Conservation (phyloP, 2,797 vertebrate genomes). For the Garrulus glandarius region DNA sequence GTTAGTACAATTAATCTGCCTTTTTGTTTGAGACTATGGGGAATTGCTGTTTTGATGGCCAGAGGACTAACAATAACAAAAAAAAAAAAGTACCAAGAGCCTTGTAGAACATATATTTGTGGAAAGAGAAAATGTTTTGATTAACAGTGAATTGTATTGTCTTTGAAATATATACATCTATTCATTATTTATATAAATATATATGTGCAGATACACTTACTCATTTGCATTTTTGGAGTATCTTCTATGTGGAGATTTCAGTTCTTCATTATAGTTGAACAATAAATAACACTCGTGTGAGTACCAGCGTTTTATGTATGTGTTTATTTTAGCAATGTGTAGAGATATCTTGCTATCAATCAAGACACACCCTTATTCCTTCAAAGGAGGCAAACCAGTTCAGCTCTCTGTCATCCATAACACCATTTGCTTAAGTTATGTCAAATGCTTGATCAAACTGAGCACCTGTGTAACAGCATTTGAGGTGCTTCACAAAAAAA, state of each 20-base stretch:
- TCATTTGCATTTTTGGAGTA: neutral
- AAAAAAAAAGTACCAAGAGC: neutral
- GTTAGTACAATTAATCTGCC: neutral
- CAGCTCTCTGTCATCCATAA: neutral
- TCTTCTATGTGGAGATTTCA: neutral
- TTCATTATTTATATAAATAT: neutral
- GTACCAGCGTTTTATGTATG: neutral
- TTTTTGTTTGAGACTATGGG: neutral
- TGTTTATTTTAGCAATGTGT: neutral
- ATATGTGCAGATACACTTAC: neutral
- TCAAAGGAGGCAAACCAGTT: neutral
- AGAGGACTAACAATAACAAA: neutral
- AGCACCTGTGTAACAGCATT: rapidly evolving
- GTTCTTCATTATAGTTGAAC: neutral
- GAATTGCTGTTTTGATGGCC: neutral
- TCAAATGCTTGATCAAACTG: neutral
- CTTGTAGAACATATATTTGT: neutral
- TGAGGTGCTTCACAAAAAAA: neutral
- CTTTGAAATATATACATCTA: neutral
- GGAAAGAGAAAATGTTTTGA: neutral
- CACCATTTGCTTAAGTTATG: neutral
- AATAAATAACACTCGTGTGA: neutral
- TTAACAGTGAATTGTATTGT: neutral
- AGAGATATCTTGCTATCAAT: neutral
- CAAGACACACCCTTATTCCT: neutral